Evolutionary conservation across 2,888 invertebrate species (phyloP).

Genomic region (Mimachlamys varia): DNA sequence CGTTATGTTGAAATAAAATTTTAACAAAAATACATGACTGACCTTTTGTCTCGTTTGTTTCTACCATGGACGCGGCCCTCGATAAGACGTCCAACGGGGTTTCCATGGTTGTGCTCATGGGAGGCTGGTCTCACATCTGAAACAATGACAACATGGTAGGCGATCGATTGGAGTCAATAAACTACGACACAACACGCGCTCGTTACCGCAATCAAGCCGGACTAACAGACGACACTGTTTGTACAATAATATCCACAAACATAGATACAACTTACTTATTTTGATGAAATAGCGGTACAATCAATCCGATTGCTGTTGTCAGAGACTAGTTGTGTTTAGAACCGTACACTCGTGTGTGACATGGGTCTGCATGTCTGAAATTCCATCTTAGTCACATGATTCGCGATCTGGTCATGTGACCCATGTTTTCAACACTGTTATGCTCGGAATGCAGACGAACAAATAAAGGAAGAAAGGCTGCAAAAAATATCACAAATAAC

Average conservation of each 20-base stretch:
- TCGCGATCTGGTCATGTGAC: conserved; percentile 53
- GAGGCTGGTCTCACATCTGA: conserved; percentile 31
- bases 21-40: conserved; percentile 40
- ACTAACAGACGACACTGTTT: conserved; percentile 1
- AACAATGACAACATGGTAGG: conserved; percentile 31
- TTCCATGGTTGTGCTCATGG: conserved; percentile 62
- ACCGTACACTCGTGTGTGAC: conserved; percentile 48
- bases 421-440: conserved; percentile 24
- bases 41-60: conserved; percentile 64
- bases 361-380: conserved; percentile 55
- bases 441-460: conserved; percentile 32
- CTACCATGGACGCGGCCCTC: conserved; percentile 76
- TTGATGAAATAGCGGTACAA: not conserved
- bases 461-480: conserved; percentile 12
- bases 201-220: not conserved
- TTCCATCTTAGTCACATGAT: conserved; percentile 57
- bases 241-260: not conserved
- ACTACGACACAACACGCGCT: conserved; percentile 25
- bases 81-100: conserved; percentile 77
- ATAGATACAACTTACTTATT: conserved; percentile 6
- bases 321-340: conserved; percentile 19
- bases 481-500: conserved; percentile 29
- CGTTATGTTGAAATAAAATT: not conserved
- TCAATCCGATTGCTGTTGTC: not conserved
- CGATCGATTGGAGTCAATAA: conserved; percentile 24